Base-by-base conservation (phyloP, 2,888 invertebrate species). In the Sminthurinus aureus region DNA sequence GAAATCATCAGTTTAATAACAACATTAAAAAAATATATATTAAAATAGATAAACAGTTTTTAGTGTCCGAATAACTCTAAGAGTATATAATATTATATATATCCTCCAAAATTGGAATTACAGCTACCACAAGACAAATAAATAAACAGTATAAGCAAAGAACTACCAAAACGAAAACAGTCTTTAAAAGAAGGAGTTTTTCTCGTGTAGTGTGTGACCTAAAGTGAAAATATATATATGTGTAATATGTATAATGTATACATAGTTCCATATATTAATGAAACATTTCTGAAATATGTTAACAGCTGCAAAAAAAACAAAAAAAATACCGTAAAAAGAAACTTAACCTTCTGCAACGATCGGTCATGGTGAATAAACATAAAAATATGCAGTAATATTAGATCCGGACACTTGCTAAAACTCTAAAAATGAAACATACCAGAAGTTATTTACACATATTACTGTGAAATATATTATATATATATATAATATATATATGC, bases 161-260 rank as follows among this genome's bases (percentile, higher is more conserved):
- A 26, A 38, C 26, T 24, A 24, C 11, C n/a, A 50, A 38, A 38
- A 38, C 38, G 1, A 38, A 38, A 38, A 50, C 26, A 74, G 3
- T 24, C 20, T 38, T 75, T 4, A 64, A 50, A 75, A 73, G 15
- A 73, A 24, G 58, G 20, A 71, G 12, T 71, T 78, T 64, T 64
- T 78, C 78, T 78, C 58, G 78, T 78, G 78, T 66, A 78, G 78
- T 78, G 78, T 78, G 58, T 78, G 78, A 78, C n/a, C 66, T 78
- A 58, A 50, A 64, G 20, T 26, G 22, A 26, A 20, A 64, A 15
- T 20, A 78, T 75, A n/a, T 6, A 51, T 13, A 3, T 51, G 6
- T 6, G 6, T 38, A 38, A 20, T 78, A 15, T 20, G 64, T 75
- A n/a, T 6, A 51, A 3, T 51, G 6, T 6, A 38, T 38, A 38